A percentile compares a stretch with the other conserved stretches of the same genome.
Conservation (phyloP, 2,888 invertebrate genomes). For the Dynastes tityus region DNA sequence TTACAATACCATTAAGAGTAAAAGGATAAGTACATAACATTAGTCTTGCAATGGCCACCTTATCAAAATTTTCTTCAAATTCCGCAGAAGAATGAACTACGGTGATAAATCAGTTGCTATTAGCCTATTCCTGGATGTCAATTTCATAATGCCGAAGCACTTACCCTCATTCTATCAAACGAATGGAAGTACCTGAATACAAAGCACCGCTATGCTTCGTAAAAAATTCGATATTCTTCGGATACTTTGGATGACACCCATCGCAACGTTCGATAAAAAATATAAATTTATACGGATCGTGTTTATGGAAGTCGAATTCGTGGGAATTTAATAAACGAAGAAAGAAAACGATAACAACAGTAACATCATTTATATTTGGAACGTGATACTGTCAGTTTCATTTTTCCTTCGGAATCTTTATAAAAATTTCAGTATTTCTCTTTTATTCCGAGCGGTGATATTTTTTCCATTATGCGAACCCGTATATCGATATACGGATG, state of each 20-base stretch:
- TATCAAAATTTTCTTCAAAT: too few relatives aligned
- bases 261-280: conserved; percentile 25
- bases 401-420: conserved; percentile 27
- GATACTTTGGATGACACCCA: neutral
- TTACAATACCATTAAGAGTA: too few relatives aligned
- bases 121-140: too few relatives aligned
- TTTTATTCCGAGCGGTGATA: conserved; percentile 19
- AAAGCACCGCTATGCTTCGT: neutral
- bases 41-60: too few relatives aligned
- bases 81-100: too few relatives aligned
- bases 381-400: conserved; percentile 37
- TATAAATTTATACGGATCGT: conserved; percentile 20
- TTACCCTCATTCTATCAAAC: too few relatives aligned
- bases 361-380: conserved; percentile 44
- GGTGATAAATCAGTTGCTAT: too few relatives aligned
- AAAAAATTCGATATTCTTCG: conserved; percentile 1
- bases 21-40: too few relatives aligned
- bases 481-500: conserved; percentile 3
- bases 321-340: conserved; percentile 40
- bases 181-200: too few relatives aligned
- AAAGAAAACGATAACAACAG: conserved; percentile 30
- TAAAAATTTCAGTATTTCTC: conserved; percentile 39
- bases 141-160: too few relatives aligned
- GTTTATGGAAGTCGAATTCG: conserved; percentile 37
- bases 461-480: conserved; percentile 28